Conservation (phyloP, 2,888 invertebrate genomes). For the Dichetophora obliterata region DNA sequence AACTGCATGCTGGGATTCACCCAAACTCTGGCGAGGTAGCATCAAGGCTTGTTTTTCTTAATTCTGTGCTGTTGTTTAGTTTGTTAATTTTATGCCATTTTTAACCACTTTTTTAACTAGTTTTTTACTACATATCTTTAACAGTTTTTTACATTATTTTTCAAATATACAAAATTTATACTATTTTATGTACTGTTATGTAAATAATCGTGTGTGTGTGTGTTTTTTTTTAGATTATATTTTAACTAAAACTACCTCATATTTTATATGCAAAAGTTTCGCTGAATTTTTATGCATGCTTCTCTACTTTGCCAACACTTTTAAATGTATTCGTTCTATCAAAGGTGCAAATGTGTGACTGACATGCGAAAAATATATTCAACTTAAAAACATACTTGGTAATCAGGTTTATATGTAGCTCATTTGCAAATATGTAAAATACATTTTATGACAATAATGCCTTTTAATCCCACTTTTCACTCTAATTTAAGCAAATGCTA, state of each 20-base stretch:
- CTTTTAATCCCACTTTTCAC: neutral
- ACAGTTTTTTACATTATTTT: neutral
- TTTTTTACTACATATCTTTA: neutral
- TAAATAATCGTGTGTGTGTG: no score
- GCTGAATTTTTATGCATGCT: slow-evolving; percentile 22
- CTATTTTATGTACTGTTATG: neutral
- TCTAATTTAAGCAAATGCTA: no score
- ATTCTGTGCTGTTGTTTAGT: neutral
- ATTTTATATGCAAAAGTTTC: slow-evolving; percentile 15
- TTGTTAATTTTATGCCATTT: neutral
- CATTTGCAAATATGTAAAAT: slow-evolving; percentile 5
- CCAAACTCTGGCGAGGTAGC: no score
- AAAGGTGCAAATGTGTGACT: slow-evolving; percentile 20
- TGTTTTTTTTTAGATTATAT: no score
- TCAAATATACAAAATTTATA: slow-evolving; percentile 17
- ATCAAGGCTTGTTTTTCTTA: neutral
- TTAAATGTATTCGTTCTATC: slow-evolving; percentile 13
- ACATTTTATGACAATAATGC: slow-evolving; percentile 17
- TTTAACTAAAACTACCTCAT: neutral
- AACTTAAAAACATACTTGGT: neutral
- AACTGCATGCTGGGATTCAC: neutral
- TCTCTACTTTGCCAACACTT: neutral
- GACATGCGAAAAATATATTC: neutral
- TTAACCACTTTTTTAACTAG: neutral
- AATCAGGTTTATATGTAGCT: neutral